Evolutionary conservation across 2,888 invertebrate species (phyloP), one percentile per base, ranked within the genome.

Genomic region (Tetranychus piercei): DNA sequence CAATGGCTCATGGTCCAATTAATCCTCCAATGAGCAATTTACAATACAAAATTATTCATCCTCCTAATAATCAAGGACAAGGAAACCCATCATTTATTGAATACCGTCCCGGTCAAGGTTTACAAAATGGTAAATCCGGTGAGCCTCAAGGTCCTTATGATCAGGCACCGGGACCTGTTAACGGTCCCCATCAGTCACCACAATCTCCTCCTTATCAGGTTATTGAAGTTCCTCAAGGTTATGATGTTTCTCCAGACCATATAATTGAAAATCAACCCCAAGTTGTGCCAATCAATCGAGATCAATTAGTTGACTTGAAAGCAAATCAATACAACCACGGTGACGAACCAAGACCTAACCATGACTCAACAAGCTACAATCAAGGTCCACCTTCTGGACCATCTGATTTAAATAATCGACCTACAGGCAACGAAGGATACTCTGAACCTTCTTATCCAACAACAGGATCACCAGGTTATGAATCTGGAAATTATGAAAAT

Each of bases 31-130:
- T 69, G 69, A 20, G 11, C 20, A 20, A 69, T 23, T 20, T 69
- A 23, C 69, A 69, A 69, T 69, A 69, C 20, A 69, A 69, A 22
- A 69, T 69, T 20, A 69, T 69, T 69, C 69, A 69, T 69, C 69
- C 69, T 23, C 69, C 23, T 20, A 11, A 23, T 11, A 22, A 22
- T 20, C 34, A 20, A 69, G 20, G 34, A 20, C 69, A 69, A 23
- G 22, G 34, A 6, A 20, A 69, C 22, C 69, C 18, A 20, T 22
- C 18, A 20, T 23, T 23, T 7, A 20, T 23, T 6, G 22, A 69
- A 67, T 23, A 69, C 8, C 18, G 23, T 69, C 69, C 20, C 20
- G 20, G 20, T 69, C 69, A 69, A 69, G 22, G 34, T 11, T 23
- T 11, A 69, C 69, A 18, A 69, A 18, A 18, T 11, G n/a, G 20